Conservation (phyloP, 92 coral and sea anemone genomes). For the Epizoanthus rinbou region DNA sequence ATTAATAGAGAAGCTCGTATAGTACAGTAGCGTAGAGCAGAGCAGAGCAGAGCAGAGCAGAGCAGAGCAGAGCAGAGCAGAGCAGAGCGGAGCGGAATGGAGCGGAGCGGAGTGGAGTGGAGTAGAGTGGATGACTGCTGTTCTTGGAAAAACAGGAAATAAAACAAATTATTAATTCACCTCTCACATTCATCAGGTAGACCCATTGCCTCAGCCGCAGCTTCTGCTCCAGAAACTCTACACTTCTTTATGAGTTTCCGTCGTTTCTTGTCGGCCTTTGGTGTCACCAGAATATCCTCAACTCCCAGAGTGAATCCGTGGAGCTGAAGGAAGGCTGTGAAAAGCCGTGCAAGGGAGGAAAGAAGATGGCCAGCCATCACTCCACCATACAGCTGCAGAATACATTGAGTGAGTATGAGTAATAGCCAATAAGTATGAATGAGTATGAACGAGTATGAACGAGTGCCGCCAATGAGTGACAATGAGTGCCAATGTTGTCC, state of each 20-base stretch:
- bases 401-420: background rate
- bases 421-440: no score
- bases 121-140: background rate
- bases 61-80: no score
- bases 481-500: constrained; percentile 63
- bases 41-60: no score
- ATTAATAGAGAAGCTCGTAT: background rate
- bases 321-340: constrained; percentile 87
- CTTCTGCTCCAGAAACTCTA: constrained; percentile 79
- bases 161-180: constrained; percentile 44
- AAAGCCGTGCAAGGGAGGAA: constrained; percentile 88
- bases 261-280: constrained; percentile 81
- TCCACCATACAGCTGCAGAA: constrained; percentile 88
- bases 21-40: background rate
- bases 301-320: constrained; percentile 94
- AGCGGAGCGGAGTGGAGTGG: no score
- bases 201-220: constrained; percentile 78
- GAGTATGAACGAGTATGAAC: background rate
- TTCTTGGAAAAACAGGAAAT: background rate
- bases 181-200: constrained; percentile 74
- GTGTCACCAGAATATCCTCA: constrained; percentile 83
- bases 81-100: no score
- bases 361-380: constrained; percentile 83
- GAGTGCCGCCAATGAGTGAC: background rate
- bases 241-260: constrained; percentile 79